Evolutionary conservation across 2,888 invertebrate species (phyloP).

Genomic region (Anodontia alba): DNA sequence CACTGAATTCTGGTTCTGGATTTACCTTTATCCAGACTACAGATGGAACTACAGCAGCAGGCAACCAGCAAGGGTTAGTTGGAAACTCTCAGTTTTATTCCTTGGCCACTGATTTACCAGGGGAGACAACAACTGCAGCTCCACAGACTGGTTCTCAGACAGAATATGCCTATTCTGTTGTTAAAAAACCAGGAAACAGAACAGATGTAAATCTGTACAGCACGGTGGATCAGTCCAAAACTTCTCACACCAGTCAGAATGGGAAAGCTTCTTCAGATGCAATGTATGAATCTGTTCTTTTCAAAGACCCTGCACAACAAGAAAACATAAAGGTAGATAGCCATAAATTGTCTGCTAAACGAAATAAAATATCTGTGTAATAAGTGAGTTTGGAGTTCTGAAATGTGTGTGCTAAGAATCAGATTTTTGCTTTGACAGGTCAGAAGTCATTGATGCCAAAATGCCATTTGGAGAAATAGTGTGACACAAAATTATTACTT

Average conservation of each 20-base stretch:
- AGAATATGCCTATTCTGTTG: not conserved
- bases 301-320: constrained; percentile 16
- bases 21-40: not conserved
- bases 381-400: too few species aligned
- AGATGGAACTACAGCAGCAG: not conserved
- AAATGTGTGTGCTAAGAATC: too few species aligned
- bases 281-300: constrained; percentile 38
- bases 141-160: constrained; percentile 12
- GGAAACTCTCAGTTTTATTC: constrained; percentile 11
- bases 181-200: not conserved
- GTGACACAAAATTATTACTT: too few species aligned
- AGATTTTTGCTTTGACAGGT: too few species aligned
- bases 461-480: too few species aligned
- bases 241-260: constrained; percentile 14
- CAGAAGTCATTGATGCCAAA: too few species aligned
- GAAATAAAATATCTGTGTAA: too few species aligned
- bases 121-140: constrained; percentile 14
- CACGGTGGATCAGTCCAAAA: constrained; percentile 22
- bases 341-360: too few species aligned
- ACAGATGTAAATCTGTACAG: constrained; percentile 24
- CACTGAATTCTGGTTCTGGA: not conserved
- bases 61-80: not conserved
- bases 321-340: too few species aligned
- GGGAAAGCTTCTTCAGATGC: constrained; percentile 4
- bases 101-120: constrained; percentile 4